Base-by-base conservation (phyloP, 2,888 invertebrate genomes). In the Litoditis marina region DNA sequence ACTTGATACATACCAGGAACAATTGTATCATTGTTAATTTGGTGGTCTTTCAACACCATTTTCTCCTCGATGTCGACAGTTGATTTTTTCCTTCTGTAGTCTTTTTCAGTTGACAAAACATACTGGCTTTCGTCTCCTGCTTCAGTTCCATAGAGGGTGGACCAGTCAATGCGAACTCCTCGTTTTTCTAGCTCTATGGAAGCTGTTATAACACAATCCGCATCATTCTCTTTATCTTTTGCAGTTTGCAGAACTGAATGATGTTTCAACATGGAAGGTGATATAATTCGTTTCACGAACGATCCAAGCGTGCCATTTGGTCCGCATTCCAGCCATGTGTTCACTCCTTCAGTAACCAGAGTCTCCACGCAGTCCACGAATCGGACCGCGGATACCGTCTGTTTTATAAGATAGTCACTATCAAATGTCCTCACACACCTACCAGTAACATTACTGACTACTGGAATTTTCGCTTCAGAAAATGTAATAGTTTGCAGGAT, bases 381-480 rank as follows among this genome's bases (percentile, higher is more conserved):
- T 31, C 66, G 61, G 27, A 77, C 75, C 0, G 73, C 64, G 1
- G 69, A 70, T 36, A 66, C 55, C n/a, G 69, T 65, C 42, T 77
- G 77, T 36, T 64, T 65, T 8, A 74, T 56, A 28, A 74, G 60
- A 53, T 78, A 74, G 2, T 69, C 66, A 13, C 65, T 61, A n/a
- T 53, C 60, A 39, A 72, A 76, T 4, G 54, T 61, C 19, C 59
- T 54, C 8, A 76, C 61, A 28, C 69, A 44, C 22, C 66, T 32
- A 3, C 73, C 76, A 31, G 74, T 75, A 11, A 71, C 66, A 57
- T 74, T 77, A 68, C 77, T 76, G 36, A 76, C 68, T 8, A 78
- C 36, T 5, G 71, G 66, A 19, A 60, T 71, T 22, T 25, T 13
- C 1, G 68, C 65, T 28, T 61, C 55, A 53, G 58, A 51, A 53